Evolutionary conservation across 2,797 vertebrate genomes (phyloP), one percentile per base, ranked within the genome.

Genomic region (Melopsittacus undulatus): DNA sequence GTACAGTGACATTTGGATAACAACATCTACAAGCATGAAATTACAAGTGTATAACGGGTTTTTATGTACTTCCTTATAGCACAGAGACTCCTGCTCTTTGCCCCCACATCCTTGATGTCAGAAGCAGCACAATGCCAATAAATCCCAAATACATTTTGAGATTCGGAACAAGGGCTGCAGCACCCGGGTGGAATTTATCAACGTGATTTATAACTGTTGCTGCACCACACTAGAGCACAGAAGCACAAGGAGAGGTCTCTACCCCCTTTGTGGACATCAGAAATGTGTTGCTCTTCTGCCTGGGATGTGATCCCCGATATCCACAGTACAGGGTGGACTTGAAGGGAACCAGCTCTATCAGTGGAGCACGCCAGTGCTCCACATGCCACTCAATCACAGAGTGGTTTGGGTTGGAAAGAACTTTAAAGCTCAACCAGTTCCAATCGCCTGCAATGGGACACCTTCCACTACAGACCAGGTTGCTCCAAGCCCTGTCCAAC

Each of bases 91-190:
- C 88, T 81, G 73, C 87, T 90, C 78, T 94, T 95, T 94, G 87
- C 76, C 86, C 80, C 54, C 70, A 56, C 83, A 83, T 91, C 86
- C 78, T 94, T 91, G 94, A 83, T 95, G 88, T 83, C 90, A 85
- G 84, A 89, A 95, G 80, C 80, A 89, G 78, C 38, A 23, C 45
- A 26, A 74, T 38, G 45, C 74, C 92, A 91, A 95, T 96, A 96
- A 92, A 96, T 96, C 93, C 88, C 51, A 5, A 87, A 72, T 73
- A 95, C 51, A 56, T 92, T 91, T 96, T 93, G 83, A 95, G 84
- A 94, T 96, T 95, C 94, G 75, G 22, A 95, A 77, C 92, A 82
- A 73, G 67, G 59, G 54, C 88, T 83, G 68, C 77, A 70, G 68
- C 94, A 91, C 74, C 24, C 1, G 1, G 29, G 32, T 73, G 43